A percentile compares a stretch with the other conserved stretches of the same genome.
phyloP scores from a whole-genome alignment of 2,888 invertebrate genomes.

The Brenthis hecate region DNA sequence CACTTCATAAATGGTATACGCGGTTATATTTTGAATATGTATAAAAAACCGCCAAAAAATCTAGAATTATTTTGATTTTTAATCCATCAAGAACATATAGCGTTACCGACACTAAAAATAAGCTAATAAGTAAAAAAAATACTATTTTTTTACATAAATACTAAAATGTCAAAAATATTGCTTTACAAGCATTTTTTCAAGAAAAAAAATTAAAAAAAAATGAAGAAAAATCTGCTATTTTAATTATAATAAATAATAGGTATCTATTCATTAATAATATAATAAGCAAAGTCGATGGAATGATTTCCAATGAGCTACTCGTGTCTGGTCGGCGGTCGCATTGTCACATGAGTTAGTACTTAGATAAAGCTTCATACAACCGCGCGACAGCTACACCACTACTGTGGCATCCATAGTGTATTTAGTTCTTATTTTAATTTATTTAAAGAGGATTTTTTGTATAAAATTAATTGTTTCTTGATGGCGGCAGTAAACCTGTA shows the following conservation, averaged over 20 bases:
- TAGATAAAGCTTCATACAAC: too few relatives aligned
- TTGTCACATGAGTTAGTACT: not conserved
- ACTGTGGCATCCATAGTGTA: too few relatives aligned
- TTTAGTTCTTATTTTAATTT: too few relatives aligned
- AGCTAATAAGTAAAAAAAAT: too few relatives aligned
- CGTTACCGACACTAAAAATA: too few relatives aligned
- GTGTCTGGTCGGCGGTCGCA: not conserved
- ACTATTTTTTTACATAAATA: not conserved
- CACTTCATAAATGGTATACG: conserved; percentile 14
- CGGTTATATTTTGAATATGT: conserved; percentile 3
- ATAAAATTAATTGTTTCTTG: too few relatives aligned
- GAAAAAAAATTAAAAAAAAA: not conserved
- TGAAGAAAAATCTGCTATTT: not conserved
- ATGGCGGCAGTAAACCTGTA: too few relatives aligned
- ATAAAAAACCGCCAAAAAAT: too few relatives aligned
- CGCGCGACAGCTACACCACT: too few relatives aligned
- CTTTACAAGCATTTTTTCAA: conserved; percentile 5
- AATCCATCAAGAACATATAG: too few relatives aligned
- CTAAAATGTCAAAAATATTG: not conserved
- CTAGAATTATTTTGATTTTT: too few relatives aligned
- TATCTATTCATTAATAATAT: not conserved
- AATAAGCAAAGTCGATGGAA: not conserved
- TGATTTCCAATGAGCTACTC: conserved; percentile 10
- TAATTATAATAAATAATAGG: conserved; percentile 1
- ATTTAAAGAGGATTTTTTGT: too few relatives aligned